Conservation (phyloP, 2,888 invertebrate genomes). For the Bhutanitis thaidina region DNA sequence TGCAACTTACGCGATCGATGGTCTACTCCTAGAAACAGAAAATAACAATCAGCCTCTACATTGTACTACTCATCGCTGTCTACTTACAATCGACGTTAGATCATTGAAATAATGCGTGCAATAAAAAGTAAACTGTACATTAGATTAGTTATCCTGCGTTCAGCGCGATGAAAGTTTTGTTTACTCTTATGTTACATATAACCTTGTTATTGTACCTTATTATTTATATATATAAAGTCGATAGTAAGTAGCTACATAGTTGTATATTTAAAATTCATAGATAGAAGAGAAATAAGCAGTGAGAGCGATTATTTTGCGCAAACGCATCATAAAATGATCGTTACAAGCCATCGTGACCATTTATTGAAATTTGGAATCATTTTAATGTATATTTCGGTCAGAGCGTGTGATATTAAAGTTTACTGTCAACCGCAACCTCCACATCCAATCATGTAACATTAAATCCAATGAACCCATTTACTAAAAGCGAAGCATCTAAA, state of each 20-base stretch:
- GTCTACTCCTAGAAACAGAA: constrained; percentile 81
- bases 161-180: not conserved
- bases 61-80: constrained; percentile 23
- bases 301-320: constrained; percentile 61
- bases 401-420: constrained; percentile 33
- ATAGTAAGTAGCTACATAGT: constrained; percentile 27
- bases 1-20: constrained; percentile 80
- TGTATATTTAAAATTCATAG: constrained; percentile 43
- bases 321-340: constrained; percentile 58
- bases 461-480: constrained; percentile 40
- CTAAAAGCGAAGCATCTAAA: constrained; percentile 63
- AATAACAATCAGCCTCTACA: constrained; percentile 77
- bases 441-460: constrained; percentile 48
- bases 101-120: not conserved
- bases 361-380: constrained; percentile 42
- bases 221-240: constrained; percentile 4
- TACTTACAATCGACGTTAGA: constrained; percentile 12
- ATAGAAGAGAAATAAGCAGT: constrained; percentile 58
- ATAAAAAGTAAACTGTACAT: not conserved
- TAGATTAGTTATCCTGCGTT: too few relatives aligned
- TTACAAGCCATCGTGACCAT: constrained; percentile 44
- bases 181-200: not conserved
- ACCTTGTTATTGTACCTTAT: not conserved
- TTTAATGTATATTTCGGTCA: constrained; percentile 26
- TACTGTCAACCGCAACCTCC: constrained; percentile 47